A percentile compares a stretch with the other conserved stretches of the same genome.
phyloP scores from a whole-genome alignment of 2,113 vertebrate species.

The Epinephelus cyanopodus region DNA sequence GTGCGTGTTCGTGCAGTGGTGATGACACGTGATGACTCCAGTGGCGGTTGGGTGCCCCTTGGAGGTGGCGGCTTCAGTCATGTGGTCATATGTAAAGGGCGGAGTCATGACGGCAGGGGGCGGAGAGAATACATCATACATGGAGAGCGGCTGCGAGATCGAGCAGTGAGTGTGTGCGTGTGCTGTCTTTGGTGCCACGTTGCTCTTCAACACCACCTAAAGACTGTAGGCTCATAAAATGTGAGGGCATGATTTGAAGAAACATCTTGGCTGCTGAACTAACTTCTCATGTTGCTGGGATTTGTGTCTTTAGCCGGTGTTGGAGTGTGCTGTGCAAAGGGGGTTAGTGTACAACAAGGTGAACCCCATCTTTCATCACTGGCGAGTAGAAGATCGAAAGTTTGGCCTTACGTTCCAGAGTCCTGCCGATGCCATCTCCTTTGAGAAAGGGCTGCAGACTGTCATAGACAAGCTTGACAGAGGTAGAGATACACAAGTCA shows the following conservation, averaged over 20 bases:
- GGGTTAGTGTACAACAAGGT: slow-evolving; percentile 95
- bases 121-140: slow-evolving; percentile 90
- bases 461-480: slow-evolving; percentile 89
- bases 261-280: neutral
- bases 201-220: slow-evolving; percentile 56
- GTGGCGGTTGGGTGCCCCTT: slow-evolving; percentile 94
- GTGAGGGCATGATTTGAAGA: neutral
- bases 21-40: slow-evolving; percentile 96
- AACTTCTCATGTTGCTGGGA: slow-evolving; percentile 9
- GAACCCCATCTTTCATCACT: slow-evolving; percentile 96
- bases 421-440: slow-evolving; percentile 91
- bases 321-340: slow-evolving; percentile 90
- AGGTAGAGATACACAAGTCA: slow-evolving; percentile 80
- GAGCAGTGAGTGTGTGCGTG: slow-evolving; percentile 90
- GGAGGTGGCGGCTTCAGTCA: slow-evolving; percentile 94
- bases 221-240: slow-evolving; percentile 41
- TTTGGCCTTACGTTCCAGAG: slow-evolving; percentile 95
- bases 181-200: slow-evolving; percentile 74
- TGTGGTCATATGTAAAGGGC: slow-evolving; percentile 91
- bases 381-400: slow-evolving; percentile 92
- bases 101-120: slow-evolving; percentile 87
- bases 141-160: slow-evolving; percentile 92
- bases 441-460: slow-evolving; percentile 89
- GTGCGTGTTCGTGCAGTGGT: slow-evolving; percentile 95
- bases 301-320: slow-evolving; percentile 85